Evolutionary conservation across 2,888 invertebrate genomes (phyloP), one percentile per base, ranked within the genome.

Genomic region (Eurois occulta): DNA sequence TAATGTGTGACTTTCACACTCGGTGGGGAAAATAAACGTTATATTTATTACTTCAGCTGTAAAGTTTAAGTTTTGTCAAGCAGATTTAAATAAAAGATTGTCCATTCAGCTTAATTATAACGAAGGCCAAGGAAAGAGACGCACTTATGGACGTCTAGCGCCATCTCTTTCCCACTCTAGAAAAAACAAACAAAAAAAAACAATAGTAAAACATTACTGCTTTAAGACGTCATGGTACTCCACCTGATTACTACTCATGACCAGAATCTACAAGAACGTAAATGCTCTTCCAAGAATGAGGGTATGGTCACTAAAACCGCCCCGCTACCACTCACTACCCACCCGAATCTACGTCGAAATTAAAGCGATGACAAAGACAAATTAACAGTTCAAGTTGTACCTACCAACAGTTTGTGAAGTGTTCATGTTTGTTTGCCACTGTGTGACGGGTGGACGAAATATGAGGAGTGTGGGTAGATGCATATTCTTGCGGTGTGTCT

Each of bases 321-420:
- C 6, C 5, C 77, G 71, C 84, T 77, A 18, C 18, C 67, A 87
- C 5, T 80, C 66, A 7, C 16, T 3, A 87, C 86, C 38, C 7
- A 75, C 71, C 81, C 46, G 8, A 64, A 64, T 75, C 68, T 73
- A 79, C 81, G 78, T 77, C 78, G 86, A 89, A 88, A 89, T 88
- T 89, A 88, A 85, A 84, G 83, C 80, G 82, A 88, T 88, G 88
- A 88, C 88, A 89, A 85, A 86, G 88, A 88, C 85, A 88, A 88
- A 88, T 88, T 86, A 88, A 86, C 87, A 76, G 86, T 87, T 83
- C 67, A 83, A 89, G 81, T 81, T 82, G 72, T 87, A 88, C 80
- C 73, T 75, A 78, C 78, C 60, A 74, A 66, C 68, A 69, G 81
- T 80, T 85, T 68, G 75, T 58, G 76, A 81, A 75, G 68, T 58